Base-by-base conservation (phyloP, 2,888 invertebrate species). In the Agrochola macilenta region DNA sequence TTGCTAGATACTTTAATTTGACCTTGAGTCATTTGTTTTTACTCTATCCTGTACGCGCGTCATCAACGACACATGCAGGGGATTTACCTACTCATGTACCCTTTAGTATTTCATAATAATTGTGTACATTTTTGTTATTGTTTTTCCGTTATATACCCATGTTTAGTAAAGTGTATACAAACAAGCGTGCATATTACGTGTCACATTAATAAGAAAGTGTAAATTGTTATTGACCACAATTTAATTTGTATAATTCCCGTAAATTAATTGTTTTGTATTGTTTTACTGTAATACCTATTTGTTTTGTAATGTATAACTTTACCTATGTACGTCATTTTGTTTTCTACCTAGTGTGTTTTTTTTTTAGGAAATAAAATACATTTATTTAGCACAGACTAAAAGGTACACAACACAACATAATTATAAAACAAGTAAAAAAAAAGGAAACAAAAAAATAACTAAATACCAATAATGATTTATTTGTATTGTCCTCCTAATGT, bases 181-280 rank as follows among this genome's bases (percentile, higher is more conserved):
- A n/a, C n/a, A n/a, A n/a, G n/a, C n/a, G 11, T 52, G 23, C 52
- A 14, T 30, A 57, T 26, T 35, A 54, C n/a, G 66, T 54, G 35
- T 23, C 35, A 54, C 14, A 35, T 77, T 57, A 4, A 63, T 57
- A n/a, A 39, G 69, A 78, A 63, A 64, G 43, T 8, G 20, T 35
- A 11, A 23, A 61, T 52, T 35, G 30, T 63, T 26, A 39, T 2
- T 57, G 8, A 78, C 78, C 57, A 52, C 78, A 69, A 57, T 43
- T 49, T 26, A 39, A 61, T 63, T 39, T 8, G n/a, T 64, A 9
- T 35, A 23, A 78, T 78, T 57, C 69, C 11, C 2, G 54, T 49
- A 14, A 66, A n/a, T 39, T n/a, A 64, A 77, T 77, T 54, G 1
- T 9, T 46, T 64, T 76, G 17, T 23, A 43, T 74, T 49, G 35